Evolutionary conservation across 92 coral and sea anemone genomes (phyloP).

Genomic region (Anthopleura xanthogrammica): DNA sequence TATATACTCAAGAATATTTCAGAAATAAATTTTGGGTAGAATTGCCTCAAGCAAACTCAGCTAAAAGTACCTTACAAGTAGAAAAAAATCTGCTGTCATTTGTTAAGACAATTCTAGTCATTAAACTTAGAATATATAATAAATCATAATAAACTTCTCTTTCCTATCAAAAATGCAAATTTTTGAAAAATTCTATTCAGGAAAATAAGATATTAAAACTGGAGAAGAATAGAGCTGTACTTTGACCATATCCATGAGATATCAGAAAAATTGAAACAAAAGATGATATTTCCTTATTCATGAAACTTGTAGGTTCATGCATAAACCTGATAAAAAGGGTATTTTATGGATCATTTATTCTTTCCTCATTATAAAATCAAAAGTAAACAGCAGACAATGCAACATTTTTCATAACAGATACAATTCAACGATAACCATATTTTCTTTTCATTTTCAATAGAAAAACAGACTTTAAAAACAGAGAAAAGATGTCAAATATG

Average conservation of each 20-base stretch:
- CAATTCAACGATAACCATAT: not conserved
- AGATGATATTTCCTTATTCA: not conserved
- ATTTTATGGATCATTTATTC: not conserved
- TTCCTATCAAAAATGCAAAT: not conserved
- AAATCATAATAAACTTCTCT: not conserved
- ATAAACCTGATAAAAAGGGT: not conserved
- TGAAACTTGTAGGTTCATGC: not conserved
- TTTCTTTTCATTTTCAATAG: not conserved
- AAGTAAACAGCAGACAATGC: slow-evolving; percentile 15
- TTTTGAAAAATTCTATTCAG: not conserved
- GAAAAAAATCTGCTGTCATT: not conserved
- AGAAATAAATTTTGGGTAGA: not conserved
- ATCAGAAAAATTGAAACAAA: not conserved
- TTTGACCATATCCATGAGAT: not conserved
- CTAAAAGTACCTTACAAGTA: not conserved
- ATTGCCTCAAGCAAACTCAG: not conserved
- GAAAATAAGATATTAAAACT: not conserved
- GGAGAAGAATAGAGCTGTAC: not conserved
- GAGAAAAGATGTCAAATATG: slow-evolving; percentile 14
- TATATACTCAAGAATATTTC: not conserved
- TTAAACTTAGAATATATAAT: not conserved
- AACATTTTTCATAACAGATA: not conserved
- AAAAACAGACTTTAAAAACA: not conserved
- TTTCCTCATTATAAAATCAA: slow-evolving; percentile 26
- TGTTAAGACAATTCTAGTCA: not conserved